Evolutionary conservation across 1,140 invertebrate species (phyloP).

Genomic region (Philotrypesis tridentata): DNA sequence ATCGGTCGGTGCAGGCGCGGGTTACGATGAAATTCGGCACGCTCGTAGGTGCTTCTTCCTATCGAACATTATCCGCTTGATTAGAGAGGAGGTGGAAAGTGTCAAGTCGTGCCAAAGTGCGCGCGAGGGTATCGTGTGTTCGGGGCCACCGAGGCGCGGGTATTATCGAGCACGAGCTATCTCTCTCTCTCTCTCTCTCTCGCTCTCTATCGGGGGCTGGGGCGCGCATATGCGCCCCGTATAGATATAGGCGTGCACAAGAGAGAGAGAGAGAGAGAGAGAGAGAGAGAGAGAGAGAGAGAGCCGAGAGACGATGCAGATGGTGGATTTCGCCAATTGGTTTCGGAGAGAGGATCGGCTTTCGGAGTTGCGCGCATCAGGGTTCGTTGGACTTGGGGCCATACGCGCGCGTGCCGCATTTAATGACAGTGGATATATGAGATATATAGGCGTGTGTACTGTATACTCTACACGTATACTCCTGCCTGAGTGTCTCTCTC

Average conservation of each 20-base stretch:
- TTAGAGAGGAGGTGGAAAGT: slow-evolving; percentile 24
- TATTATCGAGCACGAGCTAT: slow-evolving; percentile 25
- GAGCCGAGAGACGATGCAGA: slow-evolving; percentile 10
- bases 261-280: too few relatives aligned
- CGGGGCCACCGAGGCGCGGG: slow-evolving; percentile 8
- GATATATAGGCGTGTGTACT: too few relatives aligned
- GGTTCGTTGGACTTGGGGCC: not conserved
- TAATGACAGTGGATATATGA: not conserved
- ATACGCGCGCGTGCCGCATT: not conserved
- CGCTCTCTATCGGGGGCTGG: too few relatives aligned
- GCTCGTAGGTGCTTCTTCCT: slow-evolving; percentile 41
- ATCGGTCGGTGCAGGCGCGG: not conserved
- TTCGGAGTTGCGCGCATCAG: not conserved
- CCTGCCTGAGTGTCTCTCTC: too few relatives aligned
- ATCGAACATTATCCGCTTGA: slow-evolving; percentile 46
- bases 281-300: too few relatives aligned
- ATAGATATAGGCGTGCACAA: too few relatives aligned
- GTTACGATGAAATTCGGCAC: slow-evolving; percentile 31
- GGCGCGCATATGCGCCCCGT: too few relatives aligned
- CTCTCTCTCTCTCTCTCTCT: too few relatives aligned
- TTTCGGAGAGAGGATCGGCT: not conserved
- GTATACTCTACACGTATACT: too few relatives aligned
- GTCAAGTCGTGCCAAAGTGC: slow-evolving; percentile 47
- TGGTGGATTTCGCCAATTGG: slow-evolving; percentile 6
- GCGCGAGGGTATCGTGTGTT: slow-evolving; percentile 20